These are phyloP conservation scores for Akabosia matsudoensis DNA, from an alignment of 1,140 invertebrate species.

Conservation along the genomic window DNA sequence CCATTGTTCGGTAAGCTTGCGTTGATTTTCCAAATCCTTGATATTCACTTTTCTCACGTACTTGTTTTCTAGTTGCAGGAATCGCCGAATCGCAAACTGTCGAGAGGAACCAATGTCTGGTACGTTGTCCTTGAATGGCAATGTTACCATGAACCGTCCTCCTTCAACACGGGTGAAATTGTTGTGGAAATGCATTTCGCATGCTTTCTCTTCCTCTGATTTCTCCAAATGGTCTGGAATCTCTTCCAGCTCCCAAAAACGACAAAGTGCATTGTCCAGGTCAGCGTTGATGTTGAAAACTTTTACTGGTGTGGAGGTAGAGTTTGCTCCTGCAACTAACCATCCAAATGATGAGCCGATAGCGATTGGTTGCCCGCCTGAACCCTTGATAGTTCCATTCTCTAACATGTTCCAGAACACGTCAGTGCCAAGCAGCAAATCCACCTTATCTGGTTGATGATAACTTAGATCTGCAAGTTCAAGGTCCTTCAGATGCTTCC, in stretches of 20 bases:
- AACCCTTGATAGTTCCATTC: background rate
- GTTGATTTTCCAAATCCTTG: slow-evolving; percentile 28
- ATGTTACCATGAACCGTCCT: background rate
- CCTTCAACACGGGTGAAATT: background rate
- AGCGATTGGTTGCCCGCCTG: background rate
- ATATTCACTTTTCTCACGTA: background rate
- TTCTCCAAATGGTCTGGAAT: slow-evolving; percentile 14
- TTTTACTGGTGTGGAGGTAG: background rate
- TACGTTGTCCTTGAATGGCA: background rate
- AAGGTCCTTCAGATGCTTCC: too few species aligned
- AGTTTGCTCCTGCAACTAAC: background rate
- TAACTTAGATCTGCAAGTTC: too few species aligned
- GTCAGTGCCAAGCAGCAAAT: too few species aligned
- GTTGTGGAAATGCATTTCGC: background rate
- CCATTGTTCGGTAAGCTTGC: slow-evolving; percentile 46
- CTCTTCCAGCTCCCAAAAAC: slow-evolving; percentile 43
- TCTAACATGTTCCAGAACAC: too few species aligned
- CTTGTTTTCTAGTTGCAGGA: background rate
- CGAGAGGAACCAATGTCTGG: background rate
- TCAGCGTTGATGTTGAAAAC: background rate
- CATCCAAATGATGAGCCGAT: background rate
- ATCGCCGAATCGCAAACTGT: background rate
- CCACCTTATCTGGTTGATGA: too few species aligned
- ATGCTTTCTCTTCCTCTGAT: background rate
- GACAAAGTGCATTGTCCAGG: slow-evolving; percentile 39